Conservation (phyloP, 2,888 invertebrate species). For the Leuctra nigra region DNA sequence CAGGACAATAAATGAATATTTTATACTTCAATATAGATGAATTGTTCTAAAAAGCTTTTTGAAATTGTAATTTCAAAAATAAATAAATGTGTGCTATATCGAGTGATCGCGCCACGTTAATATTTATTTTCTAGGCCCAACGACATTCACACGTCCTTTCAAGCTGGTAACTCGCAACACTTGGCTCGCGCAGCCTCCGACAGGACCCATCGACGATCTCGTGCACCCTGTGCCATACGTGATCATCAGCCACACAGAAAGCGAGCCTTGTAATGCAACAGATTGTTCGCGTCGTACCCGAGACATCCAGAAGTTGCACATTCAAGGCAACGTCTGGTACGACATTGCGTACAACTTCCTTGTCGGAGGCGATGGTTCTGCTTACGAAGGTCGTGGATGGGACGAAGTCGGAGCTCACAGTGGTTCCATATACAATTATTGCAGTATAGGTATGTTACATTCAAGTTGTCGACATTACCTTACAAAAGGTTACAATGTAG, state of each 20-base stretch:
- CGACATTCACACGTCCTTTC: too few species aligned
- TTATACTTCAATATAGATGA: too few species aligned
- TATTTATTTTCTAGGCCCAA: too few species aligned
- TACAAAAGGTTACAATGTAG: too few species aligned
- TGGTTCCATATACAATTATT: constrained; percentile 53
- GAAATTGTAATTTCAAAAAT: too few species aligned
- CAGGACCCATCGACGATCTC: constrained; percentile 25
- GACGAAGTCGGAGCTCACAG: constrained; percentile 64
- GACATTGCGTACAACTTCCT: constrained; percentile 75
- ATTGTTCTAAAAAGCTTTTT: too few species aligned
- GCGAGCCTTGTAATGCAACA: constrained; percentile 53
- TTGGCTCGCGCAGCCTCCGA: constrained; percentile 61
- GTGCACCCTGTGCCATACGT: constrained; percentile 33
- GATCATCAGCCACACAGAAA: constrained; percentile 51
- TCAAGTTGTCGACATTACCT: too few species aligned
- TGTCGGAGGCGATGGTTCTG: constrained; percentile 69
- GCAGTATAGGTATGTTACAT: constrained; percentile 53
- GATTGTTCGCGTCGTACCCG: constrained; percentile 35
- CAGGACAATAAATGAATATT: too few species aligned
- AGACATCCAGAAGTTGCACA: constrained; percentile 59
- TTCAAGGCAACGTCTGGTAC: constrained; percentile 54
- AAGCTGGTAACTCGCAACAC: constrained; percentile 50
- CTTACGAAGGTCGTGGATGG: constrained; percentile 72
- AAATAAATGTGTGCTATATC: too few species aligned
- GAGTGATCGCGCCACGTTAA: too few species aligned